Evolutionary conservation across 1,140 invertebrate genomes (phyloP), one percentile per base, ranked within the genome.

Genomic region (Leptopilina boulardi): DNA sequence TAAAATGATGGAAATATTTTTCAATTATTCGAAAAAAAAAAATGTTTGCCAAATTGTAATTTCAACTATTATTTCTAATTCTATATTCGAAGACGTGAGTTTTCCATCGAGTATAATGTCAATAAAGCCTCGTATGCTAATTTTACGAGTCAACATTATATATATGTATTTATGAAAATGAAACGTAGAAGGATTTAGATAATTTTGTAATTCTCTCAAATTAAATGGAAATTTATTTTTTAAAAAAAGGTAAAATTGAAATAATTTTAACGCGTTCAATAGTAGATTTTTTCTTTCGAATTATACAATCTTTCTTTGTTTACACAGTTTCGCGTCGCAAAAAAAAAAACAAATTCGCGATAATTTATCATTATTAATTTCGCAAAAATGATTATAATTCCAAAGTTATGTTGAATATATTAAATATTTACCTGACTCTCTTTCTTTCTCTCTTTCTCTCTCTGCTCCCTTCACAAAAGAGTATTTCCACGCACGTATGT

Each of bases 341-440:
- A n/a, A n/a, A n/a, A n/a, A n/a, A n/a, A n/a, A n/a, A n/a, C n/a
- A n/a, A n/a, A n/a, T n/a, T n/a, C 13, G 3, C 5, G 11, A 47
- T n/a, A 2, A 18, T 18, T 18, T 6, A 51, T 18, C 3, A 18
- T 18, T 51, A 51, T 66, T 30, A n/a, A n/a, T n/a, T 15, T 66
- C n/a, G 5, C 23, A n/a, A 2, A 66, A 66, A 30, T 3, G 2
- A 30, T 66, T 30, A 59, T 8, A 66, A 26, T 34, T 15, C 6
- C 26, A 34, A 2, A 34, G 47, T 21, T 66, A n/a, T n/a, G 4
- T 51, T n/a, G 23, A 66, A 66, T 66, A 30, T 34, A 13, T n/a
- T n/a, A 66, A 66, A 66, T 82, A 83, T 83, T 83, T 82, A 83
- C 82, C 82, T 83, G 75, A 34, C 72, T 78, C 26, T 77, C 70